Conservation (phyloP, 2,797 vertebrate species). For the Cryptoprocta ferox region DNA sequence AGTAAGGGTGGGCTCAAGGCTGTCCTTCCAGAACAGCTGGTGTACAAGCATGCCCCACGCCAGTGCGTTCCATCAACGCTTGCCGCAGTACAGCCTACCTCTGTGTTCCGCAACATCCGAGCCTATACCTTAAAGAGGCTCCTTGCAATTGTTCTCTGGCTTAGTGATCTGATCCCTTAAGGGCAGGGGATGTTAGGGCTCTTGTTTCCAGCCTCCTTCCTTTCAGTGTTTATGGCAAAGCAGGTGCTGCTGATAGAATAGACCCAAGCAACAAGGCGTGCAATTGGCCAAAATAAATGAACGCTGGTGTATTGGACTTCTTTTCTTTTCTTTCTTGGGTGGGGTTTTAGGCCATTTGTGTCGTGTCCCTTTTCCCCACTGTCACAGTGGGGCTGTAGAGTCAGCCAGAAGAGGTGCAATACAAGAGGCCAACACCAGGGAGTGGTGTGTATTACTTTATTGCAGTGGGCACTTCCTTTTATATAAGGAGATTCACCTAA, state of each 20-base stretch:
- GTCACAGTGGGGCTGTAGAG: background rate
- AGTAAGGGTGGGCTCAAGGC: background rate
- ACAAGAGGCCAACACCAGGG: background rate
- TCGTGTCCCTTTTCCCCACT: background rate
- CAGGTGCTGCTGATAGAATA: background rate
- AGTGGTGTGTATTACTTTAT: conserved; percentile 87
- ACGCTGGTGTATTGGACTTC: background rate
- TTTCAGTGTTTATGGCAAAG: background rate
- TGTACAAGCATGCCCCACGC: background rate
- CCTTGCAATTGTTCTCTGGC: background rate
- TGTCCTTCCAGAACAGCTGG: background rate
- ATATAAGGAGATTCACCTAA: conserved; percentile 93
- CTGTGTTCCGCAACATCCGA: conserved; percentile 18
- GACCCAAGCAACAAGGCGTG: background rate
- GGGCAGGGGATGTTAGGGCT: background rate
- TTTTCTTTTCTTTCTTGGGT: background rate
- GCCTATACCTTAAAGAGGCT: background rate
- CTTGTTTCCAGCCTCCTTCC: background rate
- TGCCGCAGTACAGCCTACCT: background rate
- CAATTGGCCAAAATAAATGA: conserved; percentile 82
- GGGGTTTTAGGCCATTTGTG: background rate
- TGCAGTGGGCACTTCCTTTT: conserved; percentile 93
- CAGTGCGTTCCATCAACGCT: background rate
- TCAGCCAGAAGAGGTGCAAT: background rate
- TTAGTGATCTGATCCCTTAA: background rate